These are phyloP conservation scores for Anarrhichthys ocellatus DNA, from an alignment of 2,113 vertebrate genomes.

Conservation along the genomic window DNA sequence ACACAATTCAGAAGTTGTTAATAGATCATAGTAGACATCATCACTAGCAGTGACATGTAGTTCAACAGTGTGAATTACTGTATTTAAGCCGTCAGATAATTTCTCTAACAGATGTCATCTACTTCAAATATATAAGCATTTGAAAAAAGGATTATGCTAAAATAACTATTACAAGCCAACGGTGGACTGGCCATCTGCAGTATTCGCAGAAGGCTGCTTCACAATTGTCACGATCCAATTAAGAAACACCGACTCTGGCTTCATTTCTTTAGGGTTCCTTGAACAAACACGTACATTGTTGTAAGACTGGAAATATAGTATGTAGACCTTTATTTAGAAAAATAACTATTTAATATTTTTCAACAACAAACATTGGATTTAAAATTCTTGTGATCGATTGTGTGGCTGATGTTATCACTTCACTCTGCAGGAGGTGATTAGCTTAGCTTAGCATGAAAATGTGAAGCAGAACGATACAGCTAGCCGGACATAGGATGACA, in stretches of 20 bases:
- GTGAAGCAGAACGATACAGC: too few species aligned
- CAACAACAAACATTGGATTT: not conserved
- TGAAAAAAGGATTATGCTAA: slow-evolving; percentile 19
- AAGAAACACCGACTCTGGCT: not conserved
- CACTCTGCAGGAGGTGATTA: too few species aligned
- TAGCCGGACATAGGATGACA: too few species aligned
- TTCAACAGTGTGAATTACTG: not conserved
- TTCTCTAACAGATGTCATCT: slow-evolving; percentile 2
- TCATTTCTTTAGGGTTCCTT: not conserved
- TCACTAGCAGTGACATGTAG: not conserved
- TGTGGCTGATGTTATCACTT: too few species aligned
- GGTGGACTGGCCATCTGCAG: slow-evolving; percentile 9
- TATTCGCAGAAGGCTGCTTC: not conserved
- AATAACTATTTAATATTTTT: not conserved
- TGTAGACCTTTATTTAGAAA: not conserved
- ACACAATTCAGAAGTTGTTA: not conserved
- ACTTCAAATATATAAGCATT: not conserved
- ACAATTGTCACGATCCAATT: not conserved
- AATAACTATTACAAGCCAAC: slow-evolving; percentile 13
- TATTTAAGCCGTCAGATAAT: not conserved
- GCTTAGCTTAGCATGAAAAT: too few species aligned
- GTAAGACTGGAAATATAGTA: too few species aligned
- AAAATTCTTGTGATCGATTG: not conserved
- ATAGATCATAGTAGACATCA: not conserved
- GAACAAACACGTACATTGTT: not conserved